Conservation (phyloP, 2,797 vertebrate species). For the Leptatherina wallacei region DNA sequence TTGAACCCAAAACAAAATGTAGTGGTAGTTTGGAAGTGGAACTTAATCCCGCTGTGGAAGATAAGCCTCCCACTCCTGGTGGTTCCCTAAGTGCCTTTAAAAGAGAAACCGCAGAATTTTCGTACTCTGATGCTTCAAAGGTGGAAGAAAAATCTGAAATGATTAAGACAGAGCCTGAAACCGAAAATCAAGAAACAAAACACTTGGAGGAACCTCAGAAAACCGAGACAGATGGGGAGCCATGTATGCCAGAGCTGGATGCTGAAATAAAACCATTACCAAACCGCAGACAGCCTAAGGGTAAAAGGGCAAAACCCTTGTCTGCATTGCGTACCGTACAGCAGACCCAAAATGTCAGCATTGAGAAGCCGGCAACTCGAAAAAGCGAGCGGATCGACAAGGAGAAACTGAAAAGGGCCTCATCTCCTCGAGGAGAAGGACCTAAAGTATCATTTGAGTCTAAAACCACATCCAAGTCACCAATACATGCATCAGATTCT, state of each 20-base stretch:
- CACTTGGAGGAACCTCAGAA: conserved; percentile 72
- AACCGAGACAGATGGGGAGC: conserved; percentile 78
- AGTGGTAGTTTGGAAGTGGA: conserved; percentile 72
- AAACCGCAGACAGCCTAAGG: conserved; percentile 90
- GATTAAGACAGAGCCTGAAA: conserved; percentile 59
- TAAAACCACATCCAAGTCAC: conserved; percentile 89
- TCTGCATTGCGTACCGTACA: conserved; percentile 80
- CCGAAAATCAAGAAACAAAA: conserved; percentile 67
- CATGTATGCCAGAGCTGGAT: conserved; percentile 82
- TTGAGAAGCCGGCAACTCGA: conserved; percentile 91
- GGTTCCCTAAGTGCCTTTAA: conserved; percentile 78
- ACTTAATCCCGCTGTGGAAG: conserved; percentile 77
- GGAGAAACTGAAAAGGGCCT: conserved; percentile 93
- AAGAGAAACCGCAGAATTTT: conserved; percentile 72
- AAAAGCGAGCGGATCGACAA: conserved; percentile 97
- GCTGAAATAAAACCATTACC: conserved; percentile 85
- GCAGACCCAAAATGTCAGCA: conserved; percentile 60
- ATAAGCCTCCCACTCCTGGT: conserved; percentile 88
- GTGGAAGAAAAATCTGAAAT: conserved; percentile 79
- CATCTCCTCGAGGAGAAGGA: conserved; percentile 89
- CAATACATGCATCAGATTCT: conserved; percentile 85
- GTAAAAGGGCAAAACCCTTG: conserved; percentile 88
- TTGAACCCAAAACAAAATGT: conserved; percentile 62
- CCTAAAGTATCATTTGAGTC: conserved; percentile 85
- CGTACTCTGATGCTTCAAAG: conserved; percentile 74